Conservation (phyloP, 2,888 invertebrate genomes). For the Scelioninae gen. 2 region DNA sequence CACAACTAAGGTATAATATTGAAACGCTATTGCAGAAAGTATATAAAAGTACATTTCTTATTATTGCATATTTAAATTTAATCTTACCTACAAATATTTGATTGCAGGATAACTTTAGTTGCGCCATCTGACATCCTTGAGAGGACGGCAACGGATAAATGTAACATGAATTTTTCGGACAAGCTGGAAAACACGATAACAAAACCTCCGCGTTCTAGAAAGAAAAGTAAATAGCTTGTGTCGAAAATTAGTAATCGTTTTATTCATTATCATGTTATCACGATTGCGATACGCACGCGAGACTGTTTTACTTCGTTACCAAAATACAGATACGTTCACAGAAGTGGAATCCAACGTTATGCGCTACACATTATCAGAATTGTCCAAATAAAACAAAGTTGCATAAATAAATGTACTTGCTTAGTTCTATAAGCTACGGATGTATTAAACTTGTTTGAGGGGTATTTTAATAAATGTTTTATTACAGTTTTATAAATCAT, state of each 20-base stretch:
- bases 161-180: constrained; percentile 65
- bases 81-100: no score
- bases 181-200: constrained; percentile 70
- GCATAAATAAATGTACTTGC: constrained; percentile 44
- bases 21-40: no score
- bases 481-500: constrained; percentile 52
- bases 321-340: constrained; percentile 5
- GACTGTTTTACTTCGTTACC: constrained; percentile 20
- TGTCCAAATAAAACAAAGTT: constrained; percentile 28
- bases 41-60: no score
- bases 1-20: constrained; percentile 75
- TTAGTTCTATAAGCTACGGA: constrained; percentile 56
- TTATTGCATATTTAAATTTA: no score
- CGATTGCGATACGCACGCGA: constrained; percentile 19
- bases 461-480: constrained; percentile 59
- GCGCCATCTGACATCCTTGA: constrained; percentile 68
- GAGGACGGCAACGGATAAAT: constrained; percentile 67
- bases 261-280: constrained; percentile 27
- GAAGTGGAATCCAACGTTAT: constrained; percentile 1
- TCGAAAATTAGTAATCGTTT: constrained; percentile 29
- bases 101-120: constrained; percentile 70
- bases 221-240: constrained; percentile 75
- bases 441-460: constrained; percentile 48
- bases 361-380: constrained; percentile 11
- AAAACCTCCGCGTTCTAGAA: constrained; percentile 75